Conservation (phyloP, 2,113 vertebrate species). For the Xyrauchen texanus region DNA sequence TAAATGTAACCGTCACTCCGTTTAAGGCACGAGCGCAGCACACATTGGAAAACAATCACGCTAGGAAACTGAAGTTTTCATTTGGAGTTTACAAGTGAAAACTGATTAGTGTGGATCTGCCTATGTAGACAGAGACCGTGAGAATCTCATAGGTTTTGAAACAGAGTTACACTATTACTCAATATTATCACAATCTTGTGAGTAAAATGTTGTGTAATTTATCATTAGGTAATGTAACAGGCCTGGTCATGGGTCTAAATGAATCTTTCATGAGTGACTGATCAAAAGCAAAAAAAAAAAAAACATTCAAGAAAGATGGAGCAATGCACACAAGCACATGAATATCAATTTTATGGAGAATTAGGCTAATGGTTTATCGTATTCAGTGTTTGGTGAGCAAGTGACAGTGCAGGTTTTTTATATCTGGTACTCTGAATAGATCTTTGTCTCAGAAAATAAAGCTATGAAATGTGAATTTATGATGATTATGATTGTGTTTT, state of each 20-base stretch:
- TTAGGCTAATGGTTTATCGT: conserved; percentile 59
- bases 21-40: too few species aligned
- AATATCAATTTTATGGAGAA: conserved; percentile 62
- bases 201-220: neutral
- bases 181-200: too few species aligned
- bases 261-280: conserved; percentile 5
- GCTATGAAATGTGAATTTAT: conserved; percentile 58
- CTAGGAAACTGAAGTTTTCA: too few species aligned
- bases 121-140: neutral
- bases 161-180: neutral
- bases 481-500: conserved; percentile 71
- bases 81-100: too few species aligned
- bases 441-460: conserved; percentile 72
- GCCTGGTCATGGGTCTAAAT: conserved; percentile 5
- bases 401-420: conserved; percentile 68
- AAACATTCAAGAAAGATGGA: too few species aligned
- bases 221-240: neutral
- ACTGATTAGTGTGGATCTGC: too few species aligned
- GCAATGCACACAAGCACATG: conserved; percentile 61
- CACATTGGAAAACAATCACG: too few species aligned
- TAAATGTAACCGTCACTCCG: too few species aligned
- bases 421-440: conserved; percentile 62
- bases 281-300: neutral
- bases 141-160: neutral
- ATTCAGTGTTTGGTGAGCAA: conserved; percentile 66